Evolutionary conservation across 2,888 invertebrate genomes (phyloP).

Genomic region (Napeogenes sylphis): DNA sequence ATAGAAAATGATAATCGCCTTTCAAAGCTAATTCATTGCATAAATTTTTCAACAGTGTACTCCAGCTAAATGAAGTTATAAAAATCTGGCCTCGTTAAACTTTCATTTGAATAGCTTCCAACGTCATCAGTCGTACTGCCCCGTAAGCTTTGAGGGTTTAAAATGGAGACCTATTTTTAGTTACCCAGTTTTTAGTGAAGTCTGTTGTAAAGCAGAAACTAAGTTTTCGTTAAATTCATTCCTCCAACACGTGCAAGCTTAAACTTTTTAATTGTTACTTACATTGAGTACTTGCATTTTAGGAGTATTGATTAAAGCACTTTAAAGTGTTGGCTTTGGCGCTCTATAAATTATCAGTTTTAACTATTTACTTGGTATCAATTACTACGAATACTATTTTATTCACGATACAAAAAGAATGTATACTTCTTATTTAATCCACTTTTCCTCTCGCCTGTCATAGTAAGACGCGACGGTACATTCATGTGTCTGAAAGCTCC

Average conservation of each 20-base stretch:
- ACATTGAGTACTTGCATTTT: neutral
- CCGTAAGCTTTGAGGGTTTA: conserved; percentile 36
- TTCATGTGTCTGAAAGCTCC: conserved; percentile 44
- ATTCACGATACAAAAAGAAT: neutral
- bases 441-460: conserved; percentile 25
- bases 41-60: conserved; percentile 17
- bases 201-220: conserved; percentile 25
- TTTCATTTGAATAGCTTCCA: conserved; percentile 38
- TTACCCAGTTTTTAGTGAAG: conserved; percentile 38
- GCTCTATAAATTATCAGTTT: neutral
- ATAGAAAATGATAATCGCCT: too few species aligned
- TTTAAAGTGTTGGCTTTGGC: neutral
- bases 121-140: conserved; percentile 38
- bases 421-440: conserved; percentile 16
- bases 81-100: conserved; percentile 34
- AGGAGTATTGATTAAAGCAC: neutral
- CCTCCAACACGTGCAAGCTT: neutral
- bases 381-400: neutral
- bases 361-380: neutral
- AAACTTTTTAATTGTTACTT: conserved; percentile 7
- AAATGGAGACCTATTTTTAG: conserved; percentile 56
- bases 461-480: conserved; percentile 21
- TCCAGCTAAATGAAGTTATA: conserved; percentile 24
- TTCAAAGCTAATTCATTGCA: conserved; percentile 13
- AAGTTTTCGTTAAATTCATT: conserved; percentile 13